phyloP scores from a whole-genome alignment of 2,888 invertebrate genomes.

The Sipunculus nudus region DNA sequence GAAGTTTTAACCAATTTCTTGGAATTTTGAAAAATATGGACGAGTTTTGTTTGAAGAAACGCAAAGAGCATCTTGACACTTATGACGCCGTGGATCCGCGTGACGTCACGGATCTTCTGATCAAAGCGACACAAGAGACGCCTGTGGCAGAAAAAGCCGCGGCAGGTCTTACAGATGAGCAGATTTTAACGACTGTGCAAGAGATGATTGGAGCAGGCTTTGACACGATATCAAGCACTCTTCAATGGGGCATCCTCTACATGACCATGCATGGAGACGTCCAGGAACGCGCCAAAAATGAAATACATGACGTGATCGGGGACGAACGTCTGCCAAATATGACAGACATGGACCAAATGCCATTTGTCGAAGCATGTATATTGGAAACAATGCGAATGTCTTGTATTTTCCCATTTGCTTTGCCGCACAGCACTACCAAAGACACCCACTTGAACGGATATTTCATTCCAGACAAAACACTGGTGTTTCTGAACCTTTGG shows the following conservation, averaged over 20 bases:
- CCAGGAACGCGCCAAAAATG: constrained; percentile 3
- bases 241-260: constrained; percentile 15
- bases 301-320: not conserved
- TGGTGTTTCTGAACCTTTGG: constrained; percentile 15
- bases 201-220: constrained; percentile 15
- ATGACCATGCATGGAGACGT: not conserved
- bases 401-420: not conserved
- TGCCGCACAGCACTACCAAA: constrained; percentile 10
- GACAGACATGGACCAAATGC: not conserved
- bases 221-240: constrained; percentile 5
- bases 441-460: constrained; percentile 21
- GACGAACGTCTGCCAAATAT: not conserved
- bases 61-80: no score
- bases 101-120: not conserved
- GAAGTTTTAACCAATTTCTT: no score
- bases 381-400: not conserved
- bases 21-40: no score
- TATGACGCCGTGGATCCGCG: no score
- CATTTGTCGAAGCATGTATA: not conserved
- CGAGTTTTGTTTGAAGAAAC: no score
- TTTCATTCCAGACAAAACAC: constrained; percentile 9
- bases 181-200: constrained; percentile 6
- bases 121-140: not conserved
- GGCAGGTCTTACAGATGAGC: not conserved
- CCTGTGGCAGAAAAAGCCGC: not conserved